Evolutionary conservation across 2,797 vertebrate genomes (phyloP).

Genomic region (Glossophaga mutica): DNA sequence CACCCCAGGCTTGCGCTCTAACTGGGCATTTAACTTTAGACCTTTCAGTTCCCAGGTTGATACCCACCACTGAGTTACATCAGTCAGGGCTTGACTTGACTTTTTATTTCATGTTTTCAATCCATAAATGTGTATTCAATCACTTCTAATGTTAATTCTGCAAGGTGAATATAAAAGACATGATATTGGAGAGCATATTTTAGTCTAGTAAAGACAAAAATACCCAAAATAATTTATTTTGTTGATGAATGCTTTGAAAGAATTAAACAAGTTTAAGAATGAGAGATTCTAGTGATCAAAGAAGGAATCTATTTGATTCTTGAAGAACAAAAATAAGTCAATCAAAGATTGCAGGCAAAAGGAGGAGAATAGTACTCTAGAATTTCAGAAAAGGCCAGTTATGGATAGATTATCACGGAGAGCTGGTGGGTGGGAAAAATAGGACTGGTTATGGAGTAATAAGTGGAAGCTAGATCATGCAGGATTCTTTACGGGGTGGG

Average conservation of each 20-base stretch:
- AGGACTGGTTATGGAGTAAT: neutral
- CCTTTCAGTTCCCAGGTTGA: too few species aligned
- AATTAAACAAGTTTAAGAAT: neutral
- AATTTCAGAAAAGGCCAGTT: neutral
- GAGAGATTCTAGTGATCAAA: neutral
- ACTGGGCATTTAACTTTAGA: too few species aligned
- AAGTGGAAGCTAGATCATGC: neutral
- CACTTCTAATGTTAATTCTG: neutral
- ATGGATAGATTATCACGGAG: neutral
- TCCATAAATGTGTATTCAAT: neutral
- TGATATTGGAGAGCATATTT: neutral
- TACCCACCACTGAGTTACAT: too few species aligned
- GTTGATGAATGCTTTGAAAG: neutral
- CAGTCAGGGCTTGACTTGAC: too few species aligned
- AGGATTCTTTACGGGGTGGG: neutral
- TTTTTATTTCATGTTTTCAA: neutral
- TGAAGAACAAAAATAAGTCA: neutral
- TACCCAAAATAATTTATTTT: neutral
- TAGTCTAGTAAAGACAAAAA: neutral
- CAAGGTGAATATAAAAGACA: neutral
- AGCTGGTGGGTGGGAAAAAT: neutral
- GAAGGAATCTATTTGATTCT: neutral
- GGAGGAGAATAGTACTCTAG: neutral
- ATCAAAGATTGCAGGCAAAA: neutral
- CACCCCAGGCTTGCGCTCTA: too few species aligned